phyloP scores from a whole-genome alignment of 2,888 invertebrate species.

The Lithophane ornitopus region DNA sequence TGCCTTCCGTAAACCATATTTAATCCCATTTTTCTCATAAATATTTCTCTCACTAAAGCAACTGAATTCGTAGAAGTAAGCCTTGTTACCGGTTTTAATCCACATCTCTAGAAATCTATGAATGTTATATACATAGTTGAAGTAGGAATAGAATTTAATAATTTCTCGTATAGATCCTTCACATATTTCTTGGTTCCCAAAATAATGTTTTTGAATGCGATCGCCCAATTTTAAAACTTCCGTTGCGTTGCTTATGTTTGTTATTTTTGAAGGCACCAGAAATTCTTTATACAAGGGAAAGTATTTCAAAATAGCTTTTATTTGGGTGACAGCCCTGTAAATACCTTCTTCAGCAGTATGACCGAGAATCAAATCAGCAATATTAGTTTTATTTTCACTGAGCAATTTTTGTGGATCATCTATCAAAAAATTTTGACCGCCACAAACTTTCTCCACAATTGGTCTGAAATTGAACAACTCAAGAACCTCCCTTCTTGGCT shows the following conservation, averaged over 20 bases:
- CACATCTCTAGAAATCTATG: conserved; percentile 57
- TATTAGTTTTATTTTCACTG: conserved; percentile 79
- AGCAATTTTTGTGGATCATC: conserved; percentile 56
- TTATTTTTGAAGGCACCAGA: conserved; percentile 66
- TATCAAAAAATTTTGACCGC: conserved; percentile 61
- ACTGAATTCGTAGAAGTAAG: conserved; percentile 72
- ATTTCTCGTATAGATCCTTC: conserved; percentile 49
- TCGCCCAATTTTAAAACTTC: conserved; percentile 61
- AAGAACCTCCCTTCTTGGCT: conserved; percentile 13
- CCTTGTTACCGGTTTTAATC: conserved; percentile 44
- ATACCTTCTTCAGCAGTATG: conserved; percentile 92
- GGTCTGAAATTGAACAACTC: conserved; percentile 56
- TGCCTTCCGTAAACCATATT: conserved; percentile 65
- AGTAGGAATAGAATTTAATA: conserved; percentile 48
- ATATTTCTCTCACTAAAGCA: conserved; percentile 70
- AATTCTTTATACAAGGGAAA: conserved; percentile 55
- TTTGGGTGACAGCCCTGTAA: not conserved
- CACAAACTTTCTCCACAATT: conserved; percentile 66
- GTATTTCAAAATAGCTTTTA: conserved; percentile 40
- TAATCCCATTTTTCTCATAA: conserved; percentile 57
- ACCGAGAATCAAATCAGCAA: conserved; percentile 92
- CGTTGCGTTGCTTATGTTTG: conserved; percentile 36
- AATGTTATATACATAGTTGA: conserved; percentile 56
- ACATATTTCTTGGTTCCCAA: conserved; percentile 55
- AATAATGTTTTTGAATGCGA: conserved; percentile 60